Base-by-base conservation (phyloP, 2,113 vertebrate species). In the Pseudonaja textilis region DNA sequence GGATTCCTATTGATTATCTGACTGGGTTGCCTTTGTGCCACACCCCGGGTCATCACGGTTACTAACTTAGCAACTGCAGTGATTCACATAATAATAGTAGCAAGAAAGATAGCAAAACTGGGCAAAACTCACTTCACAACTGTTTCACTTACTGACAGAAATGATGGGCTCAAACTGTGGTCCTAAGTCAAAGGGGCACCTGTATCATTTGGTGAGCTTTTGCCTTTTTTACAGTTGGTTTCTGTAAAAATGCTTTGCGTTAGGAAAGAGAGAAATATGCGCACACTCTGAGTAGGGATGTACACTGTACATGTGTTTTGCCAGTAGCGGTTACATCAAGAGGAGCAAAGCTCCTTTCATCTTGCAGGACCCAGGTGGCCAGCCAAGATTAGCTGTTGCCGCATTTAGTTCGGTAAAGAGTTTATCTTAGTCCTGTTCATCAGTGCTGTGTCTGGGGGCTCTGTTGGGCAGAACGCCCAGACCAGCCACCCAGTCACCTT, bases 341-440 rank as follows among this genome's bases (percentile, higher is more conserved):
- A 96, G 95, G 87, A 93, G 95, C 95, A 97, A 97, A 97, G 97
- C 97, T 92, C 95, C 96, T 97, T 96, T 96, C 92, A 69, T 22
- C 5, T 0, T 1, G 34, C 94, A 92, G 91, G 93, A 94, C 93
- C 95, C 95, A 97, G 96, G 96, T 97, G 97, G 96, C 97, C 93
- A 90, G 95, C 95, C 57, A 89, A 88, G 97, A 97, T 97, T 96
- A 97, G 95, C 96, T 93, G 96, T 97, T 96, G 69, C 97, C 34
- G 0, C 96, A 94, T 97, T 97, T 97, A 97, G 97, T 94, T 95
- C 95, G 93, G 85, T 96, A 96, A 97, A 96, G 93, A 95, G 95
- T 97, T 97, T 97, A 97, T 95, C 97, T 94, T 91, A 50, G 95
- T 55, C 89, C 6, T 29, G 3, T 12, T 94, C 94, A 87, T 91